Evolutionary conservation across 2,113 vertebrate species (phyloP).

Genomic region (Neolamprologus cancellatus): DNA sequence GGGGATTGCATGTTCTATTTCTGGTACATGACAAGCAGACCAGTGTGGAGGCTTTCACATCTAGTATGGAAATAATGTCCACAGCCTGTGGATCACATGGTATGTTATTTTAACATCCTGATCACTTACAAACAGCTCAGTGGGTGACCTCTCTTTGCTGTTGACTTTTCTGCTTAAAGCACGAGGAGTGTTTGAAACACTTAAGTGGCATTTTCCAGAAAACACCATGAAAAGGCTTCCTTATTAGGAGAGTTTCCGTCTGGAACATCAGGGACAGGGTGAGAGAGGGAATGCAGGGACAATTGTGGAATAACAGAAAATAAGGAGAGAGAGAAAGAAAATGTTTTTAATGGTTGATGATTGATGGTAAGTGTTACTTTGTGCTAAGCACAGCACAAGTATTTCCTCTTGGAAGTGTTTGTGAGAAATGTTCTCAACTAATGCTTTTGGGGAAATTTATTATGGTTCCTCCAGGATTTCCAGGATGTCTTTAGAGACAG

Average conservation of each 20-base stretch:
- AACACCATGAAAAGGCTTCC: neutral
- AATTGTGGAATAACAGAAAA: neutral
- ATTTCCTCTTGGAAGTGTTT: neutral
- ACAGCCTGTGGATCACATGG: neutral
- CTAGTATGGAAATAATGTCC: constrained; percentile 12
- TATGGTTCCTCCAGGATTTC: neutral
- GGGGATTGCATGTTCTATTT: neutral
- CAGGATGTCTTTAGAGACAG: neutral
- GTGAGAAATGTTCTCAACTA: neutral
- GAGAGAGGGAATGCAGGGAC: neutral
- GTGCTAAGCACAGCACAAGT: neutral
- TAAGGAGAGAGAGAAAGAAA: neutral
- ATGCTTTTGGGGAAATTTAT: neutral
- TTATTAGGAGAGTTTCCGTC: neutral
- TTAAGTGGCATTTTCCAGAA: neutral
- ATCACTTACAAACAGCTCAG: neutral
- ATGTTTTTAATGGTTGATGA: neutral
- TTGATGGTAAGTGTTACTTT: neutral
- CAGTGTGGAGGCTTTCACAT: neutral
- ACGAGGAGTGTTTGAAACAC: neutral
- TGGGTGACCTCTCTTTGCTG: neutral
- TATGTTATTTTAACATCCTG: constrained; percentile 26
- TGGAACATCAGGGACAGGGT: neutral
- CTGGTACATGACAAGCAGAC: neutral
- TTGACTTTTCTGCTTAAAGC: neutral